Conservation (phyloP, 2,113 vertebrate species). For the Anser cygnoides region DNA sequence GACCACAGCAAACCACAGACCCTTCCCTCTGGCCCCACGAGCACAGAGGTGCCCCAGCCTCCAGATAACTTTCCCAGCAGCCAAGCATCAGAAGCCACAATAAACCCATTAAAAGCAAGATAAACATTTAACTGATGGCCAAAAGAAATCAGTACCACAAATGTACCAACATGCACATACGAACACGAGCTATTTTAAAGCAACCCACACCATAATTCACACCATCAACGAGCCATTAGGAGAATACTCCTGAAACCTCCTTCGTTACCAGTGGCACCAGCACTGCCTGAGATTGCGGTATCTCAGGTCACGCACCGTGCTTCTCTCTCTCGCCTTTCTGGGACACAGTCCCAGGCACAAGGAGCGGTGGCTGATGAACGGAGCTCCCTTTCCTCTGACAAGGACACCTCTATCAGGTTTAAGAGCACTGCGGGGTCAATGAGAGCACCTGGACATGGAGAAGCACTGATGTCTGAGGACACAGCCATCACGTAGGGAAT, state of each 20-base stretch:
- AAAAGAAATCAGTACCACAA: not conserved
- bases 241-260: not conserved
- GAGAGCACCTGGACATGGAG: rapidly evolving
- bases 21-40: not conserved
- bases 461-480: not conserved
- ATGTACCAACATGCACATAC: not conserved
- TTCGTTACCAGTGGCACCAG: not conserved
- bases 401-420: not conserved
- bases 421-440: not conserved
- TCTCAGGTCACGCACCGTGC: rapidly evolving
- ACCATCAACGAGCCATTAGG: conserved; percentile 1
- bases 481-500: not conserved
- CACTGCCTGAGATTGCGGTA: not conserved
- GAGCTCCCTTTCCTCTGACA: not conserved
- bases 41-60: not conserved
- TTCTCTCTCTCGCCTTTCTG: not conserved
- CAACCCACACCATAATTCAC: conserved; percentile 21
- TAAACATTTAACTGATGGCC: not conserved
- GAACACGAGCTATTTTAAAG: conserved; percentile 42
- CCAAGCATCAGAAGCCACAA: not conserved
- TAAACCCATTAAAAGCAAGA: not conserved
- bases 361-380: not conserved
- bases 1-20: not conserved
- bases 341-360: not conserved
- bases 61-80: not conserved